Evolutionary conservation across 1,140 invertebrate genomes (phyloP), one percentile per base, ranked within the genome.

Genomic region (Catajapyx aquilonaris): DNA sequence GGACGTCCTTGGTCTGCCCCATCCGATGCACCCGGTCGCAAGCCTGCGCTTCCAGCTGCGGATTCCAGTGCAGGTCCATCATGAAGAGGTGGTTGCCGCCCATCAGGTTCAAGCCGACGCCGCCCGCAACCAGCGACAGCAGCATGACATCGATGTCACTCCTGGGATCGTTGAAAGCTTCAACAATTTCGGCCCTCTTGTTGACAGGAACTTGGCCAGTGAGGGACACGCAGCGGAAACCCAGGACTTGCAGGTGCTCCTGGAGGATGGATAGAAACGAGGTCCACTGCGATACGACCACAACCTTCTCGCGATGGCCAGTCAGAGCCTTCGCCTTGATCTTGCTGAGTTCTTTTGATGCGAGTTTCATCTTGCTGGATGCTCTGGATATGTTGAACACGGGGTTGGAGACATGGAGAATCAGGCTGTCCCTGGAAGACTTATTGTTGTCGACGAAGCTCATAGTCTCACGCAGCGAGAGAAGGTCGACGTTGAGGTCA

Each of bases 41-140:
- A 0, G 87, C 86, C 54, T 95, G 87, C 4, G 73, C 60, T 58
- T 93, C 87, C 17, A 93, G 58, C 46, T 90, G 85, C 1, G 87
- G 88, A 64, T 95, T 95, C 87, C 87, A 94, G 55, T 94, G 87
- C 34, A 86, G 63, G 56, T 95, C 90, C 2, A 90, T 48, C 3
- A 96, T 50, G 30, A 94, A 70, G 5, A 96, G 59, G 57, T 93
- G 81, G 64, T 86, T 93, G 0, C 70, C 88, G 16, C 85, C 86
- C 40, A 84, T 67, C 19, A 94, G 57, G 61, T 94, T 93, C 4
- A 93, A 59, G 7, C 87, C 87, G 30, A 88, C 84, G 19, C 87
- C 87, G 35, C 88, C 88, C 39, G 86, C 85, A 32, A 71, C 76
- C 34, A 94, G 57, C 0, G 86, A 91, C 0, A 94, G 56, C 19